phyloP scores from a whole-genome alignment of 2,888 invertebrate species.

The Acronicta aceris region DNA sequence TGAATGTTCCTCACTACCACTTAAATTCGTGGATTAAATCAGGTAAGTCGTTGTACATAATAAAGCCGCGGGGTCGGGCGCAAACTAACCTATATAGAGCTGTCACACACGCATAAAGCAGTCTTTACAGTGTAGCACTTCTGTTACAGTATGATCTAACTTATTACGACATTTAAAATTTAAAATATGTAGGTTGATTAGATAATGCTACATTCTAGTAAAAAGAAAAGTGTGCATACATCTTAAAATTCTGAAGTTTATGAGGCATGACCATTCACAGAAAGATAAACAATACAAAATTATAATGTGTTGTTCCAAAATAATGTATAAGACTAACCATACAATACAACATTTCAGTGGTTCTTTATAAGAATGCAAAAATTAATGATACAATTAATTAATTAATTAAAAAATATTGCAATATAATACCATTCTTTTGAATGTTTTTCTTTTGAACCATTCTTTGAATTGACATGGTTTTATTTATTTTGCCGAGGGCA shows the following conservation, averaged over 20 bases:
- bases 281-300: neutral
- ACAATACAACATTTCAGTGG: too few relatives aligned
- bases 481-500: too few relatives aligned
- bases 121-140: conserved; percentile 43
- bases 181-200: conserved; percentile 27
- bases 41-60: conserved; percentile 46
- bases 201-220: conserved; percentile 28
- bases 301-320: neutral
- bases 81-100: conserved; percentile 80
- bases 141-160: conserved; percentile 32
- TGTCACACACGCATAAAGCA: conserved; percentile 63
- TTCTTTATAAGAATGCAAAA: neutral
- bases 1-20: conserved; percentile 29
- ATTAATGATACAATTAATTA: neutral
- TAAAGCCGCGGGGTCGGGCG: conserved; percentile 39
- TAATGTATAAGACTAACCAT: too few relatives aligned
- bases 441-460: too few relatives aligned
- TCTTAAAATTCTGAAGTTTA: neutral
- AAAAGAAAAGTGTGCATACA: conserved; percentile 15
- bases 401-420: too few relatives aligned
- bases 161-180: conserved; percentile 31
- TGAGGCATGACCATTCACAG: neutral
- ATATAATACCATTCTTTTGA: too few relatives aligned
- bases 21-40: conserved; percentile 57
- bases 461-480: too few relatives aligned